Base-by-base conservation (phyloP, 2,113 vertebrate species). In the Pangasianodon gigas region DNA sequence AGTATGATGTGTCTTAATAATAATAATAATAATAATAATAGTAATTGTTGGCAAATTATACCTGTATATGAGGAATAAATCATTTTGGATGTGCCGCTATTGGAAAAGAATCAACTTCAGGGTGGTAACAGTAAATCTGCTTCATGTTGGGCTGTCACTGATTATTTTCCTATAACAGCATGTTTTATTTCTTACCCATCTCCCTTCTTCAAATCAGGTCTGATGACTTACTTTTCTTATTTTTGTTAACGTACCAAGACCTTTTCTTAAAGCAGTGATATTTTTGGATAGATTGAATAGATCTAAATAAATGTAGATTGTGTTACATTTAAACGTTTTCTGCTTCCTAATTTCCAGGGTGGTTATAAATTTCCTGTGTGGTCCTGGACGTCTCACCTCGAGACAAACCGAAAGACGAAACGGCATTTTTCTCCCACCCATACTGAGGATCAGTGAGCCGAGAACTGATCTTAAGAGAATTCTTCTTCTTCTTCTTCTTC, bases 321-420 rank as follows among this genome's bases (percentile, higher is more conserved):
- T 3, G 7, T 44, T 8, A 19, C 51, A 44, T 29, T 67, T 41
- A 77, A 37, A 54, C 0, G 10, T 52, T 41, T 56, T 16, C n/a
- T 44, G n/a, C 32, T 88, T 54, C 16, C 65, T 26, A 18, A 11
- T 58, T 29, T 67, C 62, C 79, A 26, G 4, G 18, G 62, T 41
- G 6, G n/a, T 88, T 54, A 2, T 14, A 18, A 1, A 10, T 87
- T 84, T 74, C 37, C 81, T 82, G 84, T 90, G 89, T 87, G 89
- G 80, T 87, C 89, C 60, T 87, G 85, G 54, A 87, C 26, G 48
- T 80, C 32, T 62, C 41, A 10, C 52, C 51, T 86, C 69, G 21
- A 7, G 24, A 56, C 52, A 41, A 82, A 29, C 80, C 51, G 21
- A 62, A 80, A 86, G 48, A 37, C 29, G 2, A 6, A 71, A 74